Base-by-base conservation (phyloP, 2,888 invertebrate genomes). In the Dicyrtoma fusca region DNA sequence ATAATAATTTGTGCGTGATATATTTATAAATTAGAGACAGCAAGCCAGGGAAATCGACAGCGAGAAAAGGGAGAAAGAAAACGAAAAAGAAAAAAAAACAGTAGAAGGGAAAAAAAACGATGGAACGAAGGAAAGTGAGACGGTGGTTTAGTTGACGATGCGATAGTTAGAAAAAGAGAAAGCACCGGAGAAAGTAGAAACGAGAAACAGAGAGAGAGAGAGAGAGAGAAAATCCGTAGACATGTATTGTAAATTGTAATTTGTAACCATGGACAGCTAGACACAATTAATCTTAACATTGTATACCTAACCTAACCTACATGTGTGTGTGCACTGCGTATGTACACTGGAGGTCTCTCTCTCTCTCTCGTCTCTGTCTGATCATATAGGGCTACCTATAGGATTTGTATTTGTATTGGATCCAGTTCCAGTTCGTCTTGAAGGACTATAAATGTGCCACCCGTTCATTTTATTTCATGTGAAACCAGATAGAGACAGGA, bases 1-100 rank as follows among this genome's bases (percentile, higher is more conserved):
- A 64, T 64, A 64, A 64, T 64, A 64, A 64, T 49, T 63, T 49
- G 44, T 64, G 64, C 51, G 64, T 64, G 64, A 64, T 64, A 64
- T 25, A 44, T 63, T 63, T 64, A 44, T 49, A 49, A 49, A 49
- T 49, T 49, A 17, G 49, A 49, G 17, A 49, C n/a, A 49, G 49
- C 49, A 49, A 11, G 14, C 45, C 17, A 49, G 17, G 4, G 49
- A 49, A 49, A n/a, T 49, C 49, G 49, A 49, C 49, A 49, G 49
- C 14, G 49, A 49, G 5, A 13, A 49, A 49, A 13, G 19, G 19
- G 19, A 19, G 19, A 21, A 19, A 21, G 53, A 21, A 10, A 10
- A 53, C 8, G 2, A 21, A 19, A 53, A 4, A 21, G 19, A 19
- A 53, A 19, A 53, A 53, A 19, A 10, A 51, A 51, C 6, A 51